These are phyloP conservation scores for Eupleurogrammus muticus DNA, from an alignment of 2,797 vertebrate species.

Conservation along the genomic window DNA sequence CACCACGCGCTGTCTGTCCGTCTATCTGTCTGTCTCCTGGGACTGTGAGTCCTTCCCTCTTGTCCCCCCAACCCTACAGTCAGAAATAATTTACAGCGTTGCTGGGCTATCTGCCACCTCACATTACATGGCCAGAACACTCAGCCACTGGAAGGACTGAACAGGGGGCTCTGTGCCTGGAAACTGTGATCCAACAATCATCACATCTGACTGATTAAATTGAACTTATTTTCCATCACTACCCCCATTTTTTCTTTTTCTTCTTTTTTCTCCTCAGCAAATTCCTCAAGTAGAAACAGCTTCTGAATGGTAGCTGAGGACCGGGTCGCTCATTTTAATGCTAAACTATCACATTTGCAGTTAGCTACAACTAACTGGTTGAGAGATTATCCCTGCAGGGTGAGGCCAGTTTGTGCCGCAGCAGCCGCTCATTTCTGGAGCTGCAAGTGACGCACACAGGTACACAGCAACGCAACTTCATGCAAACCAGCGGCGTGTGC, in stretches of 20 bases:
- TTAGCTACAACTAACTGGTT: neutral
- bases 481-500: slow-evolving; percentile 37
- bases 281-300: slow-evolving; percentile 15
- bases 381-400: neutral
- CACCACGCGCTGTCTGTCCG: slow-evolving; percentile 60
- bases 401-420: neutral
- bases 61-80: slow-evolving; percentile 69
- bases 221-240: slow-evolving; percentile 66
- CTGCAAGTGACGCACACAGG: slow-evolving; percentile 21
- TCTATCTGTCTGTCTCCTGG: slow-evolving; percentile 63
- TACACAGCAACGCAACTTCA: slow-evolving; percentile 33
- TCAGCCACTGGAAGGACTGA: slow-evolving; percentile 68
- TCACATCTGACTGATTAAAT: slow-evolving; percentile 75
- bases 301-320: neutral
- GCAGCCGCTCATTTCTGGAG: slow-evolving; percentile 20
- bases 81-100: slow-evolving; percentile 81
- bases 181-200: slow-evolving; percentile 74
- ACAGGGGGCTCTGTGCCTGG: slow-evolving; percentile 67
- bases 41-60: slow-evolving; percentile 71
- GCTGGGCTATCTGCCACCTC: slow-evolving; percentile 78
- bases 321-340: slow-evolving; percentile 3
- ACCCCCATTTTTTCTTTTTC: slow-evolving; percentile 10
- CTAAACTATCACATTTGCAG: neutral
- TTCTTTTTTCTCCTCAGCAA: slow-evolving; percentile 24
- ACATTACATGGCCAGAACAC: slow-evolving; percentile 79